Evolutionary conservation across 2,888 invertebrate genomes (phyloP), one percentile per base, ranked within the genome.

Genomic region (Trachelus stipa): DNA sequence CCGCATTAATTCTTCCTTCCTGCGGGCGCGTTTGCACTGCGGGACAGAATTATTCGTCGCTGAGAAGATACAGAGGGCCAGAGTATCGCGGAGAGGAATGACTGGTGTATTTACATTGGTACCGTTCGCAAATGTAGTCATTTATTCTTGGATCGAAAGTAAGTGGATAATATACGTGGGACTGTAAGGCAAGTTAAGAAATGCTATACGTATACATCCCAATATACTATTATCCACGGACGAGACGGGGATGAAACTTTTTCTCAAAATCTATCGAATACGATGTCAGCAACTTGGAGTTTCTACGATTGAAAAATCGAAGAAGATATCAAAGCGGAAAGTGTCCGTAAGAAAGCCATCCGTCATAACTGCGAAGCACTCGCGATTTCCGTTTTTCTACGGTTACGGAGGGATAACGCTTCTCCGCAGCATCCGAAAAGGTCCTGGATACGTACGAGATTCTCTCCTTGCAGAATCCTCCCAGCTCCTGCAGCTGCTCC

Each of bases 401-500:
- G 56, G 23, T 56, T 56, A 56, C 56, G 23, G 23, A 56, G 56
- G 56, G 23, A 23, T 56, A 56, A 56, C 56, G 56, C 56, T 56
- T 56, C 56, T 56, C 23, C 56, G 56, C 23, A 56, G 56, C 23
- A 23, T 56, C 56, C 56, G 9, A 56, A 56, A 56, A 23, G 56
- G 56, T 56, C 56, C 56, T 56, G 56, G 56, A 56, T 56, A 56
- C 23, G 56, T 56, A 56, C 23, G 56, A 9, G 56, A 56, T 23
- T 56, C 56, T 71, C 71, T 71, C 31, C 71, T 11, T 71, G 31
- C 71, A 31, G 71, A 75, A 78, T 78, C 79, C 73, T 76, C 30
- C 75, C 77, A 76, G 37, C 73, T 73, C 40, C 40, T 81, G 81
- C 85, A 85, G 82, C 85, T 82, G 85, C 78, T 82, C 78, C 76